Conservation (phyloP, 2,888 invertebrate species). For the Drosophila lacicola region DNA sequence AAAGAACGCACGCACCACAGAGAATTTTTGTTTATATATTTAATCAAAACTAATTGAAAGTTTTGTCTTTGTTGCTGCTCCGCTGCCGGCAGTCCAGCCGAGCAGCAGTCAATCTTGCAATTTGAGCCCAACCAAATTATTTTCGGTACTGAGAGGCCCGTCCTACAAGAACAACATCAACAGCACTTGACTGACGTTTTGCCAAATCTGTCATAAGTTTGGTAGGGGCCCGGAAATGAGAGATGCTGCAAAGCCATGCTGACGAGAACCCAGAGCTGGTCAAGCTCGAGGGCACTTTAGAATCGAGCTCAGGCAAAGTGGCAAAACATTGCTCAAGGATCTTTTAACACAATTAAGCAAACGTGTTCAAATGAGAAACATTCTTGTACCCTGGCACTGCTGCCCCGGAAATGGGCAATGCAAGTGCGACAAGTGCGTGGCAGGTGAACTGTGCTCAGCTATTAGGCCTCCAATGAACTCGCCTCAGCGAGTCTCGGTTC, state of each 20-base stretch:
- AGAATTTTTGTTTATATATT: conserved; percentile 63
- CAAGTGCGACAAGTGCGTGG: conserved; percentile 50
- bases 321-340: conserved; percentile 57
- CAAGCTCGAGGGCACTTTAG: conserved; percentile 34
- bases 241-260: conserved; percentile 13
- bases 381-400: conserved; percentile 18
- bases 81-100: conserved; percentile 18
- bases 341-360: conserved; percentile 63
- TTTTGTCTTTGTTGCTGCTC: conserved; percentile 36
- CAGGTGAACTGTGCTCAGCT: conserved; percentile 39
- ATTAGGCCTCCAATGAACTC: conserved; percentile 44
- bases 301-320: conserved; percentile 39
- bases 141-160: conserved; percentile 30
- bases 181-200: conserved; percentile 57
- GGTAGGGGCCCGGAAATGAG: conserved; percentile 29
- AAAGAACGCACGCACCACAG: conserved; percentile 49
- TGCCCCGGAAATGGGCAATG: conserved; percentile 52
- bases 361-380: conserved; percentile 49
- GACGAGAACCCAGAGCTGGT: conserved; percentile 6
- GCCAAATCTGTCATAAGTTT: conserved; percentile 51
- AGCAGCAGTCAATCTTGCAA: conserved; percentile 69
- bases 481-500: too few species aligned
- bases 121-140: conserved; percentile 54
- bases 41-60: conserved; percentile 78
- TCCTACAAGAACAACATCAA: conserved; percentile 17